Conservation (phyloP, 2,113 vertebrate species). For the Myrmecophaga tridactyla region DNA sequence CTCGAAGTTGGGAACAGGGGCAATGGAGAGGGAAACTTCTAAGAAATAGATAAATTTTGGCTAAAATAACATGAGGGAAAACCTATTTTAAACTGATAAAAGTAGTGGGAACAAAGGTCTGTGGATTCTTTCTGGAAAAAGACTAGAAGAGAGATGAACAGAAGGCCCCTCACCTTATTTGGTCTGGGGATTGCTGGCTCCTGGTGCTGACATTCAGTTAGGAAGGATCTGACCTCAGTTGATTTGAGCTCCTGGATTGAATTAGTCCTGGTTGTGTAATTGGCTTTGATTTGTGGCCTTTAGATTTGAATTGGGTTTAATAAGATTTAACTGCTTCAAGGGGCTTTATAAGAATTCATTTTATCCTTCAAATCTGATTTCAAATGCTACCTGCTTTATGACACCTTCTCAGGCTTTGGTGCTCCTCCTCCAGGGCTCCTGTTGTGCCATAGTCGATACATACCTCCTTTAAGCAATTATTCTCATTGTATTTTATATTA, state of each 20-base stretch:
- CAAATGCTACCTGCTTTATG: slow-evolving; percentile 66
- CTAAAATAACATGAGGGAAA: not conserved
- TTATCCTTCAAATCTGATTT: slow-evolving; percentile 78
- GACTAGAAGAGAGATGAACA: not conserved
- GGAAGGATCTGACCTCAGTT: slow-evolving; percentile 67
- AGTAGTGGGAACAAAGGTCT: not conserved
- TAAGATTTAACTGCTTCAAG: slow-evolving; percentile 77
- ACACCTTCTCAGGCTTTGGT: slow-evolving; percentile 42
- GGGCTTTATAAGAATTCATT: slow-evolving; percentile 78
- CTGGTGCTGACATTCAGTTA: slow-evolving; percentile 44
- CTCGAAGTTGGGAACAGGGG: not conserved
- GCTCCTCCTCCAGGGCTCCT: not conserved
- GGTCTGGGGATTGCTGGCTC: not conserved
- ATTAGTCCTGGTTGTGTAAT: slow-evolving; percentile 74
- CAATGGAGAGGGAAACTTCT: not conserved
- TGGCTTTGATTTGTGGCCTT: slow-evolving; percentile 77
- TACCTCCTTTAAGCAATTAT: not conserved
- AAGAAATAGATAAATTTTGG: not conserved
- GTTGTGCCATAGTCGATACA: not conserved
- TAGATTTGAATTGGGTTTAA: slow-evolving; percentile 75
- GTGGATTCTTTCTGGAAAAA: not conserved
- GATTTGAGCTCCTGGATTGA: slow-evolving; percentile 73
- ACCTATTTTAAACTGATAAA: not conserved
- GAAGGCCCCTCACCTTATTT: not conserved
- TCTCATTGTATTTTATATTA: slow-evolving; percentile 11